Base-by-base conservation (phyloP, 2,113 vertebrate species). In the Toxotes jaculatrix region DNA sequence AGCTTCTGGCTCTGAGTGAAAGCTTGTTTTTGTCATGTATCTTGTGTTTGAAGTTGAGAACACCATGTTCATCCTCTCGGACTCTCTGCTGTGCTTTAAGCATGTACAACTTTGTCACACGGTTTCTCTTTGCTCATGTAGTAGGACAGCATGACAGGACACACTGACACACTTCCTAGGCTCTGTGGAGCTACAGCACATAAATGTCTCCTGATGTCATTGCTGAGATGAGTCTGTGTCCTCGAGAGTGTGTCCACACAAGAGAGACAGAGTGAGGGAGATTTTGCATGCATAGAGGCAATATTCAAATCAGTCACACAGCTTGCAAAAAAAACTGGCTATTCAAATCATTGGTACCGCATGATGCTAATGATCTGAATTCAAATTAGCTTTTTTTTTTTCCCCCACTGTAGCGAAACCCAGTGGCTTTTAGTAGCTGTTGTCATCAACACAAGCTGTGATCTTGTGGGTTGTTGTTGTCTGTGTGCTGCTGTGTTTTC, bases 291-390 rank as follows among this genome's bases (percentile, higher is more conserved):
- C 7, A 13, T n/a, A 45, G 21, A 68, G 1, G 5, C 49, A 8
- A 7, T 1, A 31, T 86, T 77, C 40, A 82, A 42, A 81, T 67
- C 36, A 16, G 21, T n/a, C 17, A 13, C 17, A 59, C 40, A 31
- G 17, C 53, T 34, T 34, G 32, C 19, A 31, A 45, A 43, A 40
- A 56, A n/a, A 40, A 36, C 3, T 36, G 8, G 11, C 53, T 61
- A 51, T 74, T 68, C 43, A 67, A 73, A 68, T 80, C 55, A 55
- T 17, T 4, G 47, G 19, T 23, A 19, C 32, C 40, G 63, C 61
- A 49, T 31, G 53, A 85, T 77, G 66, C 61, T 51, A 32, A 68
- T 74, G 63, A 69, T 68, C 49, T 74, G 69, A 69, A 69, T 74
- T 63, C 27, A 51, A 16, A 74, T 73, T 6, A 59, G 66, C 7